Base-by-base conservation (phyloP, 2,888 invertebrate species). In the Eupsilia transversa region DNA sequence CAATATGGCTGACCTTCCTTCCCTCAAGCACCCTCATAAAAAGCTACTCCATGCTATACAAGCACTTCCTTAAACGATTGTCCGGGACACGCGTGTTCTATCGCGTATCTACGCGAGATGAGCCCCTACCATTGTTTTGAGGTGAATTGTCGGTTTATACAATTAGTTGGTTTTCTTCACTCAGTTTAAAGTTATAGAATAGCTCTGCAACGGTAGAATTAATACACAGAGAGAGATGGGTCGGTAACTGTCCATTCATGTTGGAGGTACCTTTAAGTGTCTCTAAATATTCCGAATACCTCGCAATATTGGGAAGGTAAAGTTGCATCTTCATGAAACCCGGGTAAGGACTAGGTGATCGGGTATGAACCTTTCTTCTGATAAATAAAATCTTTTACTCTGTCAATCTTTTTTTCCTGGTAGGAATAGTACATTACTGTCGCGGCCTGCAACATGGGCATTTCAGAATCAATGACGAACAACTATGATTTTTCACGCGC, bases 51-150 rank as follows among this genome's bases (percentile, higher is more conserved):
- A 90, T 86, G 73, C 79, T 89, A 77, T 57, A 60, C 64, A 74
- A 87, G 89, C 89, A 67, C 85, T 87, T 89, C 80, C 90, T 90
- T 90, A 86, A 89, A 87, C 83, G 89, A 86, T 91, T 90, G 93
- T 91, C 90, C 85, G 84, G 86, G 90, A 91, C 94, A 94, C 93
- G 93, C 94, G 95, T 95, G 95, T 92, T 91, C 91, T 94, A 95
- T 94, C 94, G 90, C 91, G 87, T 90, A 93, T 94, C 94, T 86
- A 63, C 70, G 66, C 59, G 77, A 71, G 73, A 77, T 70, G 72
- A 72, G 61, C 77, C 85, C 85, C 74, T 88, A 88, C 89, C 66
- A 80, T 74, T 77, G 80, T 77, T 66, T 27, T 57, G 30, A 46
- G 20, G 14, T 9, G 57, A 20, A 33, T 80, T 74, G 23, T 52